Percentiles rank a stretch among this genome's conserved stretches.
phyloP scores from a whole-genome alignment of 2,888 invertebrate species.

The Perdita meconis region DNA sequence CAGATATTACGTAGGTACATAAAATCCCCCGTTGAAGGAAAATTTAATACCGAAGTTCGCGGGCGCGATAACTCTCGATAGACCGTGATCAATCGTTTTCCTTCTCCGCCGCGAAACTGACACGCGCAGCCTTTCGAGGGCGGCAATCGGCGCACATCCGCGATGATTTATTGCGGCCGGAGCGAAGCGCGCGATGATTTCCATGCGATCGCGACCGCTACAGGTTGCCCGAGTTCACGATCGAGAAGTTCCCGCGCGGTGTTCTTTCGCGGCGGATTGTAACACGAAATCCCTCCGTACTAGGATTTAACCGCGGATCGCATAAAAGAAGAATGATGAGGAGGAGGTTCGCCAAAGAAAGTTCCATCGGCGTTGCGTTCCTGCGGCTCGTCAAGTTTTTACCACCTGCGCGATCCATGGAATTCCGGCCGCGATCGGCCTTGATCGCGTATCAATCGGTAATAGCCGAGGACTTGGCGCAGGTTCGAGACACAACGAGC shows the following conservation, averaged over 20 bases:
- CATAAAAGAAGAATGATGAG: too few species aligned
- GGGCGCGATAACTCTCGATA: too few species aligned
- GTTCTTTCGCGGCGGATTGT: conserved; percentile 8
- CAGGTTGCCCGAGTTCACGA: conserved; percentile 4
- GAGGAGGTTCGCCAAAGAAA: too few species aligned
- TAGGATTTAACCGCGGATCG: too few species aligned
- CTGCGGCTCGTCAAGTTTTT: conserved; percentile 20
- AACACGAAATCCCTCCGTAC: too few species aligned
- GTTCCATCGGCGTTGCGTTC: background rate
- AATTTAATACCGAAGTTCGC: too few species aligned
- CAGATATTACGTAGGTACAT: too few species aligned
- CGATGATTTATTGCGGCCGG: conserved; percentile 31
- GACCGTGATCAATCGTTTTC: too few species aligned
- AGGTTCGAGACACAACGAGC: conserved; percentile 32
- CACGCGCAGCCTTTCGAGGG: conserved; percentile 35
- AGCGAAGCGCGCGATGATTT: conserved; percentile 28
- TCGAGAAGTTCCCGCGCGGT: background rate
- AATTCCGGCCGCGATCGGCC: conserved; percentile 44
- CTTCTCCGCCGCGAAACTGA: conserved; percentile 47
- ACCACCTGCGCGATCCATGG: conserved; percentile 37
- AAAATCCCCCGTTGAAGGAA: too few species aligned
- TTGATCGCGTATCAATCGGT: conserved; percentile 57
- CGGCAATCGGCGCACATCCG: conserved; percentile 32
- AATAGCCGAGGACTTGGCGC: conserved; percentile 40
- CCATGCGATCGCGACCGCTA: conserved; percentile 9